Conservation (phyloP, 2,888 invertebrate genomes). For the Geotrupes spiniger region DNA sequence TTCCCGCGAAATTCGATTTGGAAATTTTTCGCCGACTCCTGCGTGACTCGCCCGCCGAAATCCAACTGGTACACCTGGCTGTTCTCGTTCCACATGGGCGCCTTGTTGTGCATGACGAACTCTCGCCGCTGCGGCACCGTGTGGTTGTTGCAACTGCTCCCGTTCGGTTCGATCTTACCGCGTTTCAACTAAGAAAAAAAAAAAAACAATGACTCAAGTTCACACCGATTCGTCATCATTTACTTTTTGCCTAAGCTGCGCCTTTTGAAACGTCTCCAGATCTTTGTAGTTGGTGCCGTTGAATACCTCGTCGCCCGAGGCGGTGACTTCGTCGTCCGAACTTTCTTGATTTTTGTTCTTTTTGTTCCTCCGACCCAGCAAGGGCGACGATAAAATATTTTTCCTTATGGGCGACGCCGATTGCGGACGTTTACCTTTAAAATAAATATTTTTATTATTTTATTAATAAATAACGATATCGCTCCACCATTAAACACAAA, state of each 20-base stretch:
- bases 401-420: constrained; percentile 77
- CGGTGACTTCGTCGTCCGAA: constrained; percentile 74
- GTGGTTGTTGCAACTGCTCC: constrained; percentile 48
- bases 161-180: constrained; percentile 59
- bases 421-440: constrained; percentile 63
- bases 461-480: no score
- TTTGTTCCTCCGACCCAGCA: constrained; percentile 71
- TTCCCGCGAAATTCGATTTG: constrained; percentile 96
- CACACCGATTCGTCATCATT: background rate
- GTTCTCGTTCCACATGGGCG: constrained; percentile 90
- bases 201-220: background rate
- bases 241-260: constrained; percentile 84
- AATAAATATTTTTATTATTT: no score
- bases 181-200: constrained; percentile 65
- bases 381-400: constrained; percentile 80
- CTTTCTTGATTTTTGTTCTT: constrained; percentile 72
- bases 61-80: constrained; percentile 99
- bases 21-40: constrained; percentile 99
- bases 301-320: constrained; percentile 58
- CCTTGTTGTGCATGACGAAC: constrained; percentile 96
- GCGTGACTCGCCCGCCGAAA: constrained; percentile 98
- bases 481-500: background rate
- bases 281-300: constrained; percentile 76
- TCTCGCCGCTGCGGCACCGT: constrained; percentile 64
- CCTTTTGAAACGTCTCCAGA: constrained; percentile 88